Conservation (phyloP, 92 coral and sea anemone genomes). For the Actinernus sp. region DNA sequence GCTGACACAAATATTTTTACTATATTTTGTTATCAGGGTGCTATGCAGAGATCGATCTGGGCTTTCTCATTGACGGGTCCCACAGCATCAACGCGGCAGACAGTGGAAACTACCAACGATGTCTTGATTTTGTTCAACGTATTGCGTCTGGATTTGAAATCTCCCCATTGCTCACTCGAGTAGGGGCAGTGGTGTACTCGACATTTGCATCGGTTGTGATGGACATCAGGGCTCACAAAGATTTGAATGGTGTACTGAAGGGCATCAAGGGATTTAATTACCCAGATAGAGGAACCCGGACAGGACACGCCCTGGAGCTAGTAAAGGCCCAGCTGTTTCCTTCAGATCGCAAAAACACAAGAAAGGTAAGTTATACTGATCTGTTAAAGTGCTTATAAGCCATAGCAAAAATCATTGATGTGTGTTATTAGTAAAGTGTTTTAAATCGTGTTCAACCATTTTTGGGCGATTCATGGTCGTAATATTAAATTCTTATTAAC, state of each 20-base stretch:
- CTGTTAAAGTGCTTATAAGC: no score
- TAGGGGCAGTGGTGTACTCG: slow-evolving; percentile 48
- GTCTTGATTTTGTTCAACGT: slow-evolving; percentile 38
- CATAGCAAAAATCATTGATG: no score
- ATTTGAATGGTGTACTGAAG: slow-evolving; percentile 1
- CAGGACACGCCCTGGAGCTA: slow-evolving; percentile 42
- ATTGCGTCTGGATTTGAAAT: slow-evolving; percentile 32
- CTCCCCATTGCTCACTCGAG: slow-evolving; percentile 33
- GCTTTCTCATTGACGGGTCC: slow-evolving; percentile 60
- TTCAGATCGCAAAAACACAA: slow-evolving; percentile 14
- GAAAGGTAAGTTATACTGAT: slow-evolving; percentile 41
- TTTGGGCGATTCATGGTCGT: no score
- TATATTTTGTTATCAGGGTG: no score
- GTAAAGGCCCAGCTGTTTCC: slow-evolving; percentile 27
- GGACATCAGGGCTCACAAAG: neutral
- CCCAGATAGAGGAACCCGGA: slow-evolving; percentile 31
- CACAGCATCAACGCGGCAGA: slow-evolving; percentile 46
- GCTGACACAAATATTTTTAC: no score
- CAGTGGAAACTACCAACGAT: slow-evolving; percentile 33
- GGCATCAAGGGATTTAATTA: slow-evolving; percentile 12
- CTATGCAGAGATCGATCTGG: slow-evolving; percentile 43
- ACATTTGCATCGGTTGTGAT: slow-evolving; percentile 37
- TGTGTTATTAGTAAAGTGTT: no score
- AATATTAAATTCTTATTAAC: no score
- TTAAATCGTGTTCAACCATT: no score